Conservation (phyloP, 2,113 vertebrate genomes). For the Perccottus glenii region DNA sequence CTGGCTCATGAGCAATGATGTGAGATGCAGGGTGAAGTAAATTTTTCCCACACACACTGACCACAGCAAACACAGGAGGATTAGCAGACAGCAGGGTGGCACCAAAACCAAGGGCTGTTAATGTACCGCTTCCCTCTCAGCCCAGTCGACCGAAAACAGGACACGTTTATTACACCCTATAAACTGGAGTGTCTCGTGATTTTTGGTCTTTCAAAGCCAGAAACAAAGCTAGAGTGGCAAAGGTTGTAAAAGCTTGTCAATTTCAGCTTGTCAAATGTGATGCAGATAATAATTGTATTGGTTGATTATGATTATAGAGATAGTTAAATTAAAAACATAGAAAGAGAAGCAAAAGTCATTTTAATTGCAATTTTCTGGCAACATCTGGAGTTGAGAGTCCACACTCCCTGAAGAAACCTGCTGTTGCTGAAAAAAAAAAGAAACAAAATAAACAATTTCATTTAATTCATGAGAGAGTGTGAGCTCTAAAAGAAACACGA, state of each 20-base stretch:
- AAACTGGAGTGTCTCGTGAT: neutral
- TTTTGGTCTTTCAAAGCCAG: neutral
- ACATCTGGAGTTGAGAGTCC: too few relatives aligned
- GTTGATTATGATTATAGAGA: too few relatives aligned
- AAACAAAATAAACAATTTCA: too few relatives aligned
- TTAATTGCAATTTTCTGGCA: too few relatives aligned
- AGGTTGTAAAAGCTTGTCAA: neutral
- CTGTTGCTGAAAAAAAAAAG: too few relatives aligned
- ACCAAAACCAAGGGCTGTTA: neutral
- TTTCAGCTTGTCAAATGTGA: too few relatives aligned
- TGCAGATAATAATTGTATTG: too few relatives aligned
- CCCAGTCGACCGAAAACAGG: neutral
- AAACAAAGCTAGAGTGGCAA: neutral
- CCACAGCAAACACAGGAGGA: constrained; percentile 26
- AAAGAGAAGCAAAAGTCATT: too few relatives aligned
- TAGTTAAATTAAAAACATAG: too few relatives aligned
- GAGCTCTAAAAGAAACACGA: too few relatives aligned
- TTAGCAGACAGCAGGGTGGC: constrained; percentile 34
- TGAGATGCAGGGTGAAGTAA: constrained; percentile 32
- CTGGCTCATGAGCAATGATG: constrained; percentile 50
- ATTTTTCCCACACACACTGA: constrained; percentile 16
- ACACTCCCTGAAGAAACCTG: too few relatives aligned
- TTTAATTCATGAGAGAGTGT: too few relatives aligned
- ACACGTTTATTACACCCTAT: neutral
- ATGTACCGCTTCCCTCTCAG: neutral